Conservation (phyloP, 2,888 invertebrate genomes). For the Trilocha varians region DNA sequence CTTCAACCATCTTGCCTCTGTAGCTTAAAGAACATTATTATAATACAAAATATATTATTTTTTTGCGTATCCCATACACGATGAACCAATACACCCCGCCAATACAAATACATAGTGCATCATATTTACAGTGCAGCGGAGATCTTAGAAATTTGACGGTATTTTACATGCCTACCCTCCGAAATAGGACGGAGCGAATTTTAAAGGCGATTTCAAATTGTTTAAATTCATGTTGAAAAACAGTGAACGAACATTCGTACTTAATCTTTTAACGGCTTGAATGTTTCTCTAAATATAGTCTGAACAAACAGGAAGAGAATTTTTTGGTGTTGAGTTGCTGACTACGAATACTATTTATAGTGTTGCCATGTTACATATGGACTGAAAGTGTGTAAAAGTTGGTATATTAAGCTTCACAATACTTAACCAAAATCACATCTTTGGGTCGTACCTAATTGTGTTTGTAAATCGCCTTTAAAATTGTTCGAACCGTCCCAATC, state of each 20-base stretch:
- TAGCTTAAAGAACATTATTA: background rate
- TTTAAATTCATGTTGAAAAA: background rate
- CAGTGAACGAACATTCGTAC: background rate
- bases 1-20: slow-evolving; percentile 1
- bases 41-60: background rate
- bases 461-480: background rate
- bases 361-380: background rate
- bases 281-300: background rate
- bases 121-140: slow-evolving; percentile 5
- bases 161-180: slow-evolving; percentile 2
- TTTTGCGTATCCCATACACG: slow-evolving; percentile 3
- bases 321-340: background rate
- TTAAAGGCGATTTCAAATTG: background rate
- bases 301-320: background rate
- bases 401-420: no score
- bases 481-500: slow-evolving; percentile 7
- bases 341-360: background rate
- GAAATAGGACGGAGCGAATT: background rate
- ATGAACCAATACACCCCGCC: background rate
- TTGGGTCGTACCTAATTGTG: no score
- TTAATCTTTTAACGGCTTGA: background rate
- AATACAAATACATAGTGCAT: slow-evolving; percentile 2
- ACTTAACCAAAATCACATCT: no score
- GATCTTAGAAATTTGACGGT: background rate
- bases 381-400: no score